phyloP scores from a whole-genome alignment of 2,888 invertebrate species.

The Cephus nigrinus region DNA sequence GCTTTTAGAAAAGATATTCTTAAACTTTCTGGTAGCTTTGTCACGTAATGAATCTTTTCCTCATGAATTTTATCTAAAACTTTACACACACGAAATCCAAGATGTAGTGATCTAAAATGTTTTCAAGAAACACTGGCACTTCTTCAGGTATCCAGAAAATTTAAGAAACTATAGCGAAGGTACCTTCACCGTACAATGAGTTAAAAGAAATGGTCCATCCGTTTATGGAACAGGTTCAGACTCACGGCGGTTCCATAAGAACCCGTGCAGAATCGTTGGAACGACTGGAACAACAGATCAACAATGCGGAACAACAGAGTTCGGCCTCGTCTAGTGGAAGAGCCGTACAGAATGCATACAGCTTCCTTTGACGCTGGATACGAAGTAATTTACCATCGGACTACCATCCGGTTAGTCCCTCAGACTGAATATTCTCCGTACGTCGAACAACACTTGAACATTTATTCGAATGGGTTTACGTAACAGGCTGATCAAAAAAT shows the following conservation, averaged over 20 bases:
- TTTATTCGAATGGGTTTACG: slow-evolving; percentile 2
- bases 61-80: neutral
- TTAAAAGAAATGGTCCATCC: slow-evolving; percentile 1
- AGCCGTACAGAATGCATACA: slow-evolving; percentile 75
- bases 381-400: slow-evolving; percentile 50
- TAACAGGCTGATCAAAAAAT: neutral
- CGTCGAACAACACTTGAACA: neutral
- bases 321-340: slow-evolving; percentile 63
- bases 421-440: slow-evolving; percentile 43
- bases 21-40: slow-evolving; percentile 24
- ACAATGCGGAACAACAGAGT: slow-evolving; percentile 50
- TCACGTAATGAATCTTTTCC: neutral
- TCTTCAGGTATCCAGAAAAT: slow-evolving; percentile 36
- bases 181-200: neutral
- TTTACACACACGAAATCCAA: neutral
- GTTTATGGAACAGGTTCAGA: slow-evolving; percentile 70
- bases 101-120: neutral
- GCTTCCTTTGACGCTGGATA: slow-evolving; percentile 70
- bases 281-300: slow-evolving; percentile 70
- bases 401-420: slow-evolving; percentile 53
- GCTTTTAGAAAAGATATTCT: slow-evolving; percentile 50
- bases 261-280: slow-evolving; percentile 83
- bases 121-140: neutral
- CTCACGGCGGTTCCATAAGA: slow-evolving; percentile 84
- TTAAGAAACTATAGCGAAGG: slow-evolving; percentile 29